Percentiles rank a stretch among this genome's conserved stretches.
These are phyloP conservation scores for Callopanchax toddi DNA, from an alignment of 2,113 vertebrate genomes.

Conservation along the genomic window DNA sequence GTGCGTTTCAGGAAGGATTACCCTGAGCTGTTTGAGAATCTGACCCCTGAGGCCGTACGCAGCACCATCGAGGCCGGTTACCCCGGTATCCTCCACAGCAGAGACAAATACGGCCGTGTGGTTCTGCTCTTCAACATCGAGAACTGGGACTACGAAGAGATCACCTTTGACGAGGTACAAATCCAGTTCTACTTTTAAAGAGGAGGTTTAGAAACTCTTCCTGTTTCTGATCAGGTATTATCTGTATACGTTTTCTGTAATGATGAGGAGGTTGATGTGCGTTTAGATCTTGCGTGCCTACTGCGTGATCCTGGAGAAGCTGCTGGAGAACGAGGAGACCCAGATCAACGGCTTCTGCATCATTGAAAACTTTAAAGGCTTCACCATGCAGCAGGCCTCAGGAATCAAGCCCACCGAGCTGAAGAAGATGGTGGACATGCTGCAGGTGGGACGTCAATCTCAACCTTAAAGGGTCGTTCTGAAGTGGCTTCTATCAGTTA, in stretches of 20 bases:
- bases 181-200: background rate
- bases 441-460: constrained; percentile 84
- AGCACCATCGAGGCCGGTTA: constrained; percentile 97
- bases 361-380: constrained; percentile 97
- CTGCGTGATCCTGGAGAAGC: constrained; percentile 95
- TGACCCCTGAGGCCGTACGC: constrained; percentile 89
- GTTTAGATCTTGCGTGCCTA: constrained; percentile 94
- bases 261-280: background rate
- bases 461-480: background rate
- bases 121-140: constrained; percentile 98
- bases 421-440: constrained; percentile 99
- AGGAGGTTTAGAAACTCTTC: background rate
- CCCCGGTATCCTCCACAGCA: constrained; percentile 89
- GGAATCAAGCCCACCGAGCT: constrained; percentile 92
- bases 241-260: too few species aligned
- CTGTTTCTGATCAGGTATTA: too few species aligned
- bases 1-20: constrained; percentile 94
- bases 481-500: too few species aligned
- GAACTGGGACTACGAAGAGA: constrained; percentile 97
- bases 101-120: constrained; percentile 94
- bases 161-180: constrained; percentile 94
- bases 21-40: constrained; percentile 92
- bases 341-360: constrained; percentile 99
- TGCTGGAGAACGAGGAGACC: constrained; percentile 95
- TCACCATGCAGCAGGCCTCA: constrained; percentile 96